Evolutionary conservation across 2,113 vertebrate species (phyloP), one percentile per base, ranked within the genome.

Genomic region (Oncorhynchus tshawytscha): DNA sequence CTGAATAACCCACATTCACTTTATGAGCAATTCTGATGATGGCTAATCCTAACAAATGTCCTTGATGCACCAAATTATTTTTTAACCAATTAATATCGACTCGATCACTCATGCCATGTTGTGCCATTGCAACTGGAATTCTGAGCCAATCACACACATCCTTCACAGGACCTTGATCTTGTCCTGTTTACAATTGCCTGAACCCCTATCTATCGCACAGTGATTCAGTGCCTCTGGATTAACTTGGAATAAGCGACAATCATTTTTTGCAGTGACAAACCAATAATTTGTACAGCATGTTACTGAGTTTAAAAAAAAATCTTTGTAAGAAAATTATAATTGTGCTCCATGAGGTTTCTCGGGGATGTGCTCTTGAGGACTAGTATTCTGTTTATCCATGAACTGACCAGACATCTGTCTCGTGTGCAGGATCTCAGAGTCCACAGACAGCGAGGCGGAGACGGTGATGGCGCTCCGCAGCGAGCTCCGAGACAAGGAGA

Each of bases 401-500:
- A n/a, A 62, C 5, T 57, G 54, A 57, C 59, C 59, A 62, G 59
- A 62, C 59, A 16, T 62, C 13, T 62, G 59, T 62, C 20, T 62
- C 57, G 5, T 72, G 27, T 57, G 49, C 69, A 96, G 95, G 88
- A 93, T 96, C 82, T 95, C 95, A 66, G 95, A 96, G 81, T 96
- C 94, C 85, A 94, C 92, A 2, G 95, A 96, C 76, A 93, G 93
- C 24, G 96, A 96, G 48, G 94, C 95, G 9, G 96, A 96, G 86
- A 94, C 94, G 74, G 96, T 97, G 87, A 93, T 96, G 84, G 95
- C 96, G 89, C 88, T 97, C 59, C 96, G 95, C 86, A 96, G 94
- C 0, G 96, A 97, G 84, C 93, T 97, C 81, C 92, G 96, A 73
- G 95, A 97, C 82, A 97, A 97, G 85, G 96, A 97, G 71, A 91